Evolutionary conservation across 2,888 invertebrate species (phyloP).

Genomic region (Sabatieria punctata): DNA sequence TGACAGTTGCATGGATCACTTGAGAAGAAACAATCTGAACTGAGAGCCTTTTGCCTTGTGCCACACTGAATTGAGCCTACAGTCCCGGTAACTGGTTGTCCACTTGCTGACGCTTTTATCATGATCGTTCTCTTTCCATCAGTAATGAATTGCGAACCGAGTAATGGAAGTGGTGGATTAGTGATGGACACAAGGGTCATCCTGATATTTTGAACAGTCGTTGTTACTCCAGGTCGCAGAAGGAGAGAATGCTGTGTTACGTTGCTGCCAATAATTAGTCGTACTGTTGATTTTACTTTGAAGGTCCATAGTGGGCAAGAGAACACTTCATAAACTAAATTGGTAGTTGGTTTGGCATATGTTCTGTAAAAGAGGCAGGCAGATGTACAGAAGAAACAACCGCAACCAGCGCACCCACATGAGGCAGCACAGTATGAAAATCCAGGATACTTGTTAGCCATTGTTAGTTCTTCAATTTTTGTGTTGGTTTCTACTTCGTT

Average conservation of each 20-base stretch:
- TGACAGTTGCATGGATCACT: not conserved
- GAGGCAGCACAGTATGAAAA: not conserved
- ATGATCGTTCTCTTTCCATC: not conserved
- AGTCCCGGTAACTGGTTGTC: not conserved
- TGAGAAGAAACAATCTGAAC: not conserved
- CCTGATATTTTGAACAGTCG: not conserved
- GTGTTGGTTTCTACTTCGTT: not conserved
- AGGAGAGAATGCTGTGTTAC: not conserved
- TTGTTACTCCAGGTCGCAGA: not conserved
- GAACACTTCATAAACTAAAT: not conserved
- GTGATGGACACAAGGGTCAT: not conserved
- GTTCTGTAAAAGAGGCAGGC: slow-evolving; percentile 2
- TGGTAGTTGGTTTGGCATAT: not conserved
- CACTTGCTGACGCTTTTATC: not conserved
- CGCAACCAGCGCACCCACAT: not conserved
- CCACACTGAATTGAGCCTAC: not conserved
- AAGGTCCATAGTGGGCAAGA: slow-evolving; percentile 1
- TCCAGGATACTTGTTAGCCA: not conserved
- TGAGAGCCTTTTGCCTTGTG: not conserved
- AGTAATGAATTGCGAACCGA: not conserved
- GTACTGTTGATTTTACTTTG: not conserved
- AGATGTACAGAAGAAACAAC: not conserved
- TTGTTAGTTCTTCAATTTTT: not conserved
- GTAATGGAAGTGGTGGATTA: not conserved
- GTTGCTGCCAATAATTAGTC: not conserved